Base-by-base conservation (phyloP, 2,113 vertebrate species). In the Marmota flaviventris region DNA sequence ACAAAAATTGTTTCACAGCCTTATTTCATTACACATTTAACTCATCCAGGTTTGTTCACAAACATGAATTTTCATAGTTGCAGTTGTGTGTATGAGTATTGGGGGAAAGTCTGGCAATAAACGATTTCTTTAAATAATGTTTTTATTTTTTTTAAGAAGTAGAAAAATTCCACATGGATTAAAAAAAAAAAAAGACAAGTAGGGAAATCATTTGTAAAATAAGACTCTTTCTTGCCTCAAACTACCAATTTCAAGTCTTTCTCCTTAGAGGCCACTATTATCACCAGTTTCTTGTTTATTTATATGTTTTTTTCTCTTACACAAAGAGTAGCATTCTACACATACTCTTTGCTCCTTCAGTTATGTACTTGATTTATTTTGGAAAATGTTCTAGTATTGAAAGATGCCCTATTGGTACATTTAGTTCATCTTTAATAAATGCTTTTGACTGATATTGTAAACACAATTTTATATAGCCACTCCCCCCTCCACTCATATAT, bases 201-300 rank as follows among this genome's bases (percentile, higher is more conserved):
- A 56, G 75, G 37, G 67, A 32, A 29, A 69, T 67, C 82, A 18
- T 25, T 91, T 88, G 8, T 73, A n/a, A 76, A 86, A 25, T 34
- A n/a, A 89, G 32, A 39, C 9, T 86, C 56, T 93, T 73, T 96
- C 76, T 93, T 69, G 11, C 67, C 39, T 92, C 29, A 58, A 48
- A n/a, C 18, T 85, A 17, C 45, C 51, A n/a, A 42, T 61, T 61
- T 51, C 89, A 45, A 85, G 48, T 70, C 37, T 32, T 42, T 61
- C 61, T 94, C 34, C 77, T 48, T 83, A 29, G 63, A 29, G 91
- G 82, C 56, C 56, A 48, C 34, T 14, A 17, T 69, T 72, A 1
- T 83, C 63, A 63, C 20, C n/a, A 58, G 51, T 84, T 97, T 96
- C 61, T 88, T 83, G 25, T 85, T 96, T 91, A 32, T 91, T 85